phyloP scores from a whole-genome alignment of 2,797 vertebrate genomes.

The Neomorphus geoffroyi region DNA sequence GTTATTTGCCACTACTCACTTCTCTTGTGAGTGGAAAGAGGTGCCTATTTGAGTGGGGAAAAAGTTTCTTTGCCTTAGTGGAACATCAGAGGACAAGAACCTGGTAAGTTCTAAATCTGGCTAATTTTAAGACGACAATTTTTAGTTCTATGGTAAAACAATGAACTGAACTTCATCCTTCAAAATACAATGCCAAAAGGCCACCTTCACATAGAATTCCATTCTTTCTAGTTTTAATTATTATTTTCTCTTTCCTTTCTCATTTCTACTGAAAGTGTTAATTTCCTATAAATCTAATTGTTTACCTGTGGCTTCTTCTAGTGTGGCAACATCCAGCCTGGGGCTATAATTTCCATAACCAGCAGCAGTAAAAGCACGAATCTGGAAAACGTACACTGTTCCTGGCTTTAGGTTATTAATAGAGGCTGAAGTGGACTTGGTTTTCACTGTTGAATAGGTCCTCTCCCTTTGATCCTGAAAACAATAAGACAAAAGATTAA shows the following conservation, averaged over 20 bases:
- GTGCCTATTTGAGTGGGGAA: neutral
- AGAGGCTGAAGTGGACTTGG: slow-evolving; percentile 91
- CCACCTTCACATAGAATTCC: neutral
- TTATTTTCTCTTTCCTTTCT: neutral
- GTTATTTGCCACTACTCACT: neutral
- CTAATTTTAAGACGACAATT: neutral
- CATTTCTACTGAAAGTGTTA: neutral
- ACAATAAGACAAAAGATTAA: slow-evolving; percentile 43
- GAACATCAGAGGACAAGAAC: neutral
- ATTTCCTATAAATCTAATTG: slow-evolving; percentile 45
- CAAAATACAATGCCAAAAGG: neutral
- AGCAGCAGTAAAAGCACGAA: slow-evolving; percentile 94
- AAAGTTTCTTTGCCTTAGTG: neutral
- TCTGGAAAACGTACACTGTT: slow-evolving; percentile 97
- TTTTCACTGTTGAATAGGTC: slow-evolving; percentile 94
- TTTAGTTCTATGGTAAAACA: neutral
- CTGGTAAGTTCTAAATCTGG: neutral
- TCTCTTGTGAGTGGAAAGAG: neutral
- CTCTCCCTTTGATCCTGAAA: slow-evolving; percentile 94
- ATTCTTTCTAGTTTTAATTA: neutral
- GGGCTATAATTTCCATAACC: slow-evolving; percentile 95
- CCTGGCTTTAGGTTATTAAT: slow-evolving; percentile 97
- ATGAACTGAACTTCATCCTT: neutral
- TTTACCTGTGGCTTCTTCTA: slow-evolving; percentile 94
- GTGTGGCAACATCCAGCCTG: slow-evolving; percentile 92